These are phyloP conservation scores for Psittacula echo DNA, from an alignment of 2,797 vertebrate genomes.

Conservation along the genomic window DNA sequence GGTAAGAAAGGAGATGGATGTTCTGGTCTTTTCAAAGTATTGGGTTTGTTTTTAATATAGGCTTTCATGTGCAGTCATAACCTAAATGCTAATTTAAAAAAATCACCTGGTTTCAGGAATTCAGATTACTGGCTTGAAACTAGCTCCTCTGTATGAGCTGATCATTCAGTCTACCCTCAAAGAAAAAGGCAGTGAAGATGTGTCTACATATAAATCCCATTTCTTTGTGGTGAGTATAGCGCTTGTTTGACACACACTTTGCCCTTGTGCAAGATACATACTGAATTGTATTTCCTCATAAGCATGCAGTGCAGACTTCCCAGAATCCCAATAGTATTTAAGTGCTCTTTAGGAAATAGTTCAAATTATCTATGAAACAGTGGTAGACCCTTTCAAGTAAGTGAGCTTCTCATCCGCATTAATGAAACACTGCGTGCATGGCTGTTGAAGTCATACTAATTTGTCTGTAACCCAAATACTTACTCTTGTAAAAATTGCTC, in stretches of 20 bases:
- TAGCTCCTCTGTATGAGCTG: slow-evolving; percentile 45
- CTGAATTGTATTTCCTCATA: neutral
- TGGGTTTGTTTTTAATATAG: neutral
- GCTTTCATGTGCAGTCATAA: neutral
- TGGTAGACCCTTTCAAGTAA: neutral
- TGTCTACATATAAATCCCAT: neutral
- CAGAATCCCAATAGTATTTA: neutral
- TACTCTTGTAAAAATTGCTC: neutral
- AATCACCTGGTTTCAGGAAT: slow-evolving; percentile 59
- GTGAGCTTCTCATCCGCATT: neutral
- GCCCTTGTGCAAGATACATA: neutral
- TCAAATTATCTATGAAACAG: neutral
- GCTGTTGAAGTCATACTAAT: neutral
- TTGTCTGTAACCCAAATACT: neutral
- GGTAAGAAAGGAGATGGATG: neutral
- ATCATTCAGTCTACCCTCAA: slow-evolving; percentile 46
- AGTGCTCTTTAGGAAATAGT: neutral
- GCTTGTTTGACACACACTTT: neutral
- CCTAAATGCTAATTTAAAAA: neutral
- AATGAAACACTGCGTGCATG: neutral
- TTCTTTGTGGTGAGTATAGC: slow-evolving; percentile 67
- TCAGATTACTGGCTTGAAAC: slow-evolving; percentile 36
- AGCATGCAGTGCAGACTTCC: neutral
- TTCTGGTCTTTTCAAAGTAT: neutral
- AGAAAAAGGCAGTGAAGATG: slow-evolving; percentile 9